Percentiles rank a stretch among this genome's conserved stretches.
These are phyloP conservation scores for Osmerus mordax DNA, from an alignment of 2,113 vertebrate species.

Conservation along the genomic window DNA sequence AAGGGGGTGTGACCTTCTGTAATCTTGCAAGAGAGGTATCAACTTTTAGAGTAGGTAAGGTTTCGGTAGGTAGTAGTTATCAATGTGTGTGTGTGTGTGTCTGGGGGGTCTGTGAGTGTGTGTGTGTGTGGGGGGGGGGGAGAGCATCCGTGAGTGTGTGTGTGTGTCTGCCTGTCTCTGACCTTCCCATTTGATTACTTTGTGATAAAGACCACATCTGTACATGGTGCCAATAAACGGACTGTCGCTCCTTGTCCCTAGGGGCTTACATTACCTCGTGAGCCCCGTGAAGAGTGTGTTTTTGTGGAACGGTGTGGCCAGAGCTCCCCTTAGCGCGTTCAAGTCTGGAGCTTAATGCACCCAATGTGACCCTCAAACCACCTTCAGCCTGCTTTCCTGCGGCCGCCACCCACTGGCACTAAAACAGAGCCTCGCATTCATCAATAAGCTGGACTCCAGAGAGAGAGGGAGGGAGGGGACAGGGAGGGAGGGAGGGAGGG, in stretches of 20 bases:
- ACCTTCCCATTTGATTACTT: constrained; percentile 7
- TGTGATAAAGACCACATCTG: constrained; percentile 24
- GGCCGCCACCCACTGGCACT: constrained; percentile 22
- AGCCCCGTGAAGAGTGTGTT: constrained; percentile 7
- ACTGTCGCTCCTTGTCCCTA: neutral
- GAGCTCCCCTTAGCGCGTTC: neutral
- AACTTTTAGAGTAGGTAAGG: neutral
- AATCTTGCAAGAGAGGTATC: neutral
- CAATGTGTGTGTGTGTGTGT: neutral
- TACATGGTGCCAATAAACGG: neutral
- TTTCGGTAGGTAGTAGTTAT: constrained; percentile 4
- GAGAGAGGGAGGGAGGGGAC: neutral
- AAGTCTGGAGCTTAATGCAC: constrained; percentile 12
- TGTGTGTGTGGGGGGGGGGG: neutral
- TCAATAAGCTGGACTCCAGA: constrained; percentile 13
- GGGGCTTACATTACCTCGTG: neutral
- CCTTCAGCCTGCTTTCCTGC: constrained; percentile 30
- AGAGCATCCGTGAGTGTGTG: neutral
- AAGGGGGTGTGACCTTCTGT: constrained; percentile 25
- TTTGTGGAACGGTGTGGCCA: neutral
- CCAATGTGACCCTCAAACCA: constrained; percentile 24
- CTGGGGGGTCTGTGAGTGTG: constrained; percentile 13
- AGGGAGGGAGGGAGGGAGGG: neutral
- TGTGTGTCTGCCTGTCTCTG: constrained; percentile 1
- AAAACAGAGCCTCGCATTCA: constrained; percentile 22